Evolutionary conservation across 1,140 invertebrate species (phyloP).

Genomic region (Scaptodrosophila lebanonensis): DNA sequence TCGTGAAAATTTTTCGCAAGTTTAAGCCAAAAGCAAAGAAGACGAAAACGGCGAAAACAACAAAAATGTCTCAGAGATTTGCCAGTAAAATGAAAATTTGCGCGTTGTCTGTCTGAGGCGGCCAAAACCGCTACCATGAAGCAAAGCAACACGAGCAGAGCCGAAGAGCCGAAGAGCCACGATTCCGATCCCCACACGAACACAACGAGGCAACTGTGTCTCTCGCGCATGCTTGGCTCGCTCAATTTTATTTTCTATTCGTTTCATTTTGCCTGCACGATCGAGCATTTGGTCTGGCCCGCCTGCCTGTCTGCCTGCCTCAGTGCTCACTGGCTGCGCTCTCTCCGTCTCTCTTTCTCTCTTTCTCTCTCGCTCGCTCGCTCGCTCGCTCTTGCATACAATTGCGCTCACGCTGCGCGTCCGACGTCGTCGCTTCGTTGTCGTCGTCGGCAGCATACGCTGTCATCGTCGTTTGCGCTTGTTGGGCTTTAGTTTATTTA

Average conservation of each 20-base stretch:
- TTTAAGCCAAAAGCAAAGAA: conserved; percentile 11
- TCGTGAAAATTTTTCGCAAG: conserved; percentile 23
- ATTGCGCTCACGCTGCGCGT: background rate
- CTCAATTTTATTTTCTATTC: conserved; percentile 3
- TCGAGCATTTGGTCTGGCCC: conserved; percentile 1
- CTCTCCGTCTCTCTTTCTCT: conserved; percentile 4
- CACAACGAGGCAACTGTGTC: conserved; percentile 29
- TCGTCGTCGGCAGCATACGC: conserved; percentile 4
- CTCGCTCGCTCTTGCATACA: background rate
- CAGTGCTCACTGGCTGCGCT: conserved; percentile 9
- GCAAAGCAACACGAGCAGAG: conserved; percentile 3
- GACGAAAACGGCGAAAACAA: conserved; percentile 31
- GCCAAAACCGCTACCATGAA: conserved; percentile 28
- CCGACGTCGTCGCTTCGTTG: conserved; percentile 9
- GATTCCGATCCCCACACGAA: conserved; percentile 12
- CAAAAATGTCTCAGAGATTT: background rate
- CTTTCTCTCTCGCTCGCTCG: background rate
- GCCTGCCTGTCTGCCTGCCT: conserved; percentile 37
- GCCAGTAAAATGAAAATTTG: conserved; percentile 30
- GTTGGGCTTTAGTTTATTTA: conserved; percentile 66
- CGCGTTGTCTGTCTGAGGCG: conserved; percentile 6
- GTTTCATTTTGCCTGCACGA: too few species aligned
- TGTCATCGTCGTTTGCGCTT: conserved; percentile 20
- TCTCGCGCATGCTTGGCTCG: conserved; percentile 5
- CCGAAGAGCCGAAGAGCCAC: conserved; percentile 6